phyloP scores from a whole-genome alignment of 2,797 vertebrate species.

The Pampus argenteus region DNA sequence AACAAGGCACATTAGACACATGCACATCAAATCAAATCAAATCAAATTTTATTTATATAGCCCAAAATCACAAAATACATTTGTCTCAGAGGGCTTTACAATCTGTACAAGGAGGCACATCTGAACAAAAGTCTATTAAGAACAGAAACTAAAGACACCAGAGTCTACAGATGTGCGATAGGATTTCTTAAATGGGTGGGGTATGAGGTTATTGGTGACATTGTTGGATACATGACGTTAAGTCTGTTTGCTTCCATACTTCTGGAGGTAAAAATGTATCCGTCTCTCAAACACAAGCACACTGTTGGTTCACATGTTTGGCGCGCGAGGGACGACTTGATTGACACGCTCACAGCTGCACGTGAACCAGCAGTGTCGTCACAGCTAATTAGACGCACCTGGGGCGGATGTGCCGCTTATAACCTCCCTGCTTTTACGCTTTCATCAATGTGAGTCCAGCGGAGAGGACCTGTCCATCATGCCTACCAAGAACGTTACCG shows the following conservation, averaged over 20 bases:
- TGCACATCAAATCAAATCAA: too few relatives aligned
- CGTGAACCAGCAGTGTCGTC: not conserved
- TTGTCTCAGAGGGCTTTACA: too few relatives aligned
- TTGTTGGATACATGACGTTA: too few relatives aligned
- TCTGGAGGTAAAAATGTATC: too few relatives aligned
- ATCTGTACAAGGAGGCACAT: too few relatives aligned
- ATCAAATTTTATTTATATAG: too few relatives aligned
- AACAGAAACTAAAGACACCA: not conserved
- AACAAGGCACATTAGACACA: not conserved
- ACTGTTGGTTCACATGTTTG: not conserved
- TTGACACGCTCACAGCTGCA: conserved; percentile 14
- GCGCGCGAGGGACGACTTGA: not conserved
- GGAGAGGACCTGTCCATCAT: conserved; percentile 70
- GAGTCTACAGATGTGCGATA: too few relatives aligned
- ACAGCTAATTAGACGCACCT: conserved; percentile 54
- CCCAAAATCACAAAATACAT: too few relatives aligned
- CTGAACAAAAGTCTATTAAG: not conserved
- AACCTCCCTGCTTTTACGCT: not conserved
- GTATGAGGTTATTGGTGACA: too few relatives aligned
- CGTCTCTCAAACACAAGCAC: too few relatives aligned
- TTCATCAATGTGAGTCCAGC: not conserved
- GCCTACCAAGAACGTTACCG: conserved; percentile 71
- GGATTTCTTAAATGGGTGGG: too few relatives aligned
- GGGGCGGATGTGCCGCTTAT: conserved; percentile 14
- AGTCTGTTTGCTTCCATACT: too few relatives aligned